Percentiles rank a stretch among this genome's conserved stretches.
These are phyloP conservation scores for Cephus pulcher DNA, from an alignment of 2,888 invertebrate species.

Conservation along the genomic window DNA sequence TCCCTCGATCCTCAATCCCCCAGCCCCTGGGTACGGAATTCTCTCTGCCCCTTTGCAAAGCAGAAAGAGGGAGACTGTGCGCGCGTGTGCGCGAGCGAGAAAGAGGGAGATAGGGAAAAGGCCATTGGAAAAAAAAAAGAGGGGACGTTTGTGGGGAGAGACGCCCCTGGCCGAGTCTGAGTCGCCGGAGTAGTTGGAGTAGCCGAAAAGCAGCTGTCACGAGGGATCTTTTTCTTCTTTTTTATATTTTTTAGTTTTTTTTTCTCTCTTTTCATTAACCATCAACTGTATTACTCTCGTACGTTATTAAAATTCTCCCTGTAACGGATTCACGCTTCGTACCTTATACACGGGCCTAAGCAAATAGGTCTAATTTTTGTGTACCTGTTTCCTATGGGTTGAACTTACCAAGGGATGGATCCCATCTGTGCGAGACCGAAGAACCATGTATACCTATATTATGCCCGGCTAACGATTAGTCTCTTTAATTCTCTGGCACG, in stretches of 20 bases:
- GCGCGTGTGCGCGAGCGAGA: not conserved
- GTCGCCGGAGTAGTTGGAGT: not conserved
- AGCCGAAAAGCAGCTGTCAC: not conserved
- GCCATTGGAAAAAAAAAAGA: not conserved
- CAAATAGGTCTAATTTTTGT: not conserved
- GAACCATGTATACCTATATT: not conserved
- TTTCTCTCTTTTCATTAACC: not conserved
- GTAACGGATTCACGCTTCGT: not conserved
- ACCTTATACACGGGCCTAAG: not conserved
- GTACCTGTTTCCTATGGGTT: not conserved
- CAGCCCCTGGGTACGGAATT: not conserved
- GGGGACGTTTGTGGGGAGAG: not conserved
- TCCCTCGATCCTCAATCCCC: conserved; percentile 3
- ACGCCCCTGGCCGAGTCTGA: conserved; percentile 3
- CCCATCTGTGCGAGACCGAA: not conserved
- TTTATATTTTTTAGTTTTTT: not conserved
- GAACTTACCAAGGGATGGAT: not conserved
- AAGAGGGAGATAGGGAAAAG: not conserved
- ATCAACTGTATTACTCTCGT: not conserved
- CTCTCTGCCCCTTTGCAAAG: not conserved
- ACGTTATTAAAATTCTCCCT: not conserved
- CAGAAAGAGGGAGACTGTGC: not conserved
- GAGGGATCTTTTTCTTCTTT: not conserved
- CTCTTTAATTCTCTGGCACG: no score
- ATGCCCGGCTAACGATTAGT: not conserved